Conservation (phyloP, 2,888 invertebrate genomes). For the Agrotis exclamationis region DNA sequence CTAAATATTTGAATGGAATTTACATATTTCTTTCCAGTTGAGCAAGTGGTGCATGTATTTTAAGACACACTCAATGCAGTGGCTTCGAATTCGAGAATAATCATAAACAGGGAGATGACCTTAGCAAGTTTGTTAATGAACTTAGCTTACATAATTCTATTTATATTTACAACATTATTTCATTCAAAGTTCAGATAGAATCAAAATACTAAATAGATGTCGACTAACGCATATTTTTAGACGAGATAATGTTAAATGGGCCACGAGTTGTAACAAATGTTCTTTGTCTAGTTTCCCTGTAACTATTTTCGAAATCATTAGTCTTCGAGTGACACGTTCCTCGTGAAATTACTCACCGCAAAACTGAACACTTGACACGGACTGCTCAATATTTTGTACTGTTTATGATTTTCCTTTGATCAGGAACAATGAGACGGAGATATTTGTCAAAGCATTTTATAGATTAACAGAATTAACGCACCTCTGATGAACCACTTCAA, state of each 20-base stretch:
- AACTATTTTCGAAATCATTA: constrained; percentile 85
- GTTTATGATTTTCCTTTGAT: constrained; percentile 88
- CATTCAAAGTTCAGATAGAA: constrained; percentile 41
- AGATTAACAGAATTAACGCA: constrained; percentile 83
- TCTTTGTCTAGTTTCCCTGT: constrained; percentile 74
- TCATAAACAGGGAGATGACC: background rate
- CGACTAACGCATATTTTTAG: constrained; percentile 71
- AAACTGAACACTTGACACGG: constrained; percentile 82
- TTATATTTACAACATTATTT: constrained; percentile 15
- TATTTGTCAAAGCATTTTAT: constrained; percentile 81
- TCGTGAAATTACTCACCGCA: constrained; percentile 82
- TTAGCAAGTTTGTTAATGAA: constrained; percentile 4
- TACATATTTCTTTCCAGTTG: constrained; percentile 37
- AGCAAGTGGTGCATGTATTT: constrained; percentile 4
- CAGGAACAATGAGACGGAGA: constrained; percentile 78
- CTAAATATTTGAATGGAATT: constrained; percentile 52
- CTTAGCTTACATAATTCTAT: background rate
- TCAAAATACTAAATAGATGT: constrained; percentile 42
- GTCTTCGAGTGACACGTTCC: constrained; percentile 75
- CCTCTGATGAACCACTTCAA: constrained; percentile 80
- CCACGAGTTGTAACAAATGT: constrained; percentile 71
- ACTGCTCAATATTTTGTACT: constrained; percentile 83
- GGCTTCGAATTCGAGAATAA: background rate
- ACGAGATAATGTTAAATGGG: constrained; percentile 70
- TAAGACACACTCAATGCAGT: background rate